phyloP scores from a whole-genome alignment of 2,888 invertebrate genomes.

The Lasioglossum figueresi region DNA sequence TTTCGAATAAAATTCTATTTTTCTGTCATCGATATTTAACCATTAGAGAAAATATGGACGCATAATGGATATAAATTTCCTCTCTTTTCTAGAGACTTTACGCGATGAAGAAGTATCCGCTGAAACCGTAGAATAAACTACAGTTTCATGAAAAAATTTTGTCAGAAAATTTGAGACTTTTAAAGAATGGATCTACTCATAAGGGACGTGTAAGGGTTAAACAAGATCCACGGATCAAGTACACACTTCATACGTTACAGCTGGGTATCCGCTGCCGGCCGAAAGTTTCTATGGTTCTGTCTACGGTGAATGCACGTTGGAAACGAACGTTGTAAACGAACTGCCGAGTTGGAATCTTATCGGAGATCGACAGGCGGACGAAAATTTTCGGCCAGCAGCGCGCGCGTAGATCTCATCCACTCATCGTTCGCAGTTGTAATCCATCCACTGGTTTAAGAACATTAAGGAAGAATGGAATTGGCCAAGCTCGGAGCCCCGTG shows the following conservation, averaged over 20 bases:
- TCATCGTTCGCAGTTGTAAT: constrained; percentile 17
- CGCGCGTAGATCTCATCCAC: constrained; percentile 1
- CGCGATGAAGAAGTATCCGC: not conserved
- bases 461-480: constrained; percentile 37
- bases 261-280: not conserved
- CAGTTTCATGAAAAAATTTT: not conserved
- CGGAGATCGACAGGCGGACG: not conserved
- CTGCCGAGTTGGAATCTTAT: not conserved
- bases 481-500: constrained; percentile 33
- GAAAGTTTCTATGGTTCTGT: not conserved
- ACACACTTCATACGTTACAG: not conserved
- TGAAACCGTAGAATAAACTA: too few relatives aligned
- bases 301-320: not conserved
- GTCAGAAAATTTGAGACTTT: not conserved
- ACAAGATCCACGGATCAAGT: not conserved
- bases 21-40: not conserved
- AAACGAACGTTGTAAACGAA: too few relatives aligned
- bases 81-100: not conserved
- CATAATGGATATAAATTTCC: not conserved
- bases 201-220: not conserved
- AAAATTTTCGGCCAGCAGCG: not conserved
- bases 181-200: not conserved
- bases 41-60: not conserved
- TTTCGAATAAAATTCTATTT: not conserved
- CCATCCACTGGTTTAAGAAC: constrained; percentile 25